These are phyloP conservation scores for Labroides dimidiatus DNA, from an alignment of 2,797 vertebrate species.

Conservation along the genomic window DNA sequence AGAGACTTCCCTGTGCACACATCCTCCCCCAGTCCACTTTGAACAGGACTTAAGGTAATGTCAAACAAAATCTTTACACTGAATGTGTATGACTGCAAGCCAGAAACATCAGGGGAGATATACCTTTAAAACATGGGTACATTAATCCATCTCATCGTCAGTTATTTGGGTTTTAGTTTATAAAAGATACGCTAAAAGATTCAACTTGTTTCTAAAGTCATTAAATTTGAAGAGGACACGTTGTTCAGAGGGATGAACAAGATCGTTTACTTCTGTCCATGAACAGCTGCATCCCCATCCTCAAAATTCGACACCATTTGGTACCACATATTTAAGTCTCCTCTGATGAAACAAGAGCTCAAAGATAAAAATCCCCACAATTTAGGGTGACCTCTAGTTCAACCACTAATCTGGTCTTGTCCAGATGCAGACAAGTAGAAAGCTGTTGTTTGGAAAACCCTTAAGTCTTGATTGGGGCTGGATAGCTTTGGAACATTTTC, in stretches of 20 bases:
- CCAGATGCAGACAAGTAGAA: constrained; percentile 25
- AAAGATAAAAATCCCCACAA: constrained; percentile 55
- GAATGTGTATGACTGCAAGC: constrained; percentile 24
- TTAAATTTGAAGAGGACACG: constrained; percentile 62
- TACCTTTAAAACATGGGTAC: constrained; percentile 43
- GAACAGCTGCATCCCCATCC: constrained; percentile 43
- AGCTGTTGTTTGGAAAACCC: constrained; percentile 11
- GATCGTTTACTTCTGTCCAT: constrained; percentile 31
- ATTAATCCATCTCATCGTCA: constrained; percentile 42
- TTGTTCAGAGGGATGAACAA: constrained; percentile 43
- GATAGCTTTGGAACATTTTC: not conserved
- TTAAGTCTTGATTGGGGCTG: constrained; percentile 1
- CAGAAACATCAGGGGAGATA: constrained; percentile 46
- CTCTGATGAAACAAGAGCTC: constrained; percentile 40
- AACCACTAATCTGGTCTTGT: constrained; percentile 50
- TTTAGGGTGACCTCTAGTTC: constrained; percentile 46
- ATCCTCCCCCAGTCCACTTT: constrained; percentile 38
- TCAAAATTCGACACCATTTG: constrained; percentile 30
- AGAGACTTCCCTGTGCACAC: constrained; percentile 60
- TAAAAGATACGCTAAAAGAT: constrained; percentile 35
- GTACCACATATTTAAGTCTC: constrained; percentile 43
- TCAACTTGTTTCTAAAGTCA: constrained; percentile 52
- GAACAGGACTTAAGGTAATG: constrained; percentile 53
- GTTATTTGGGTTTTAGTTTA: constrained; percentile 38
- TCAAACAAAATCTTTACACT: constrained; percentile 47